A percentile compares a stretch with the other conserved stretches of the same genome.
Evolutionary conservation across 2,797 vertebrate species (phyloP).

Genomic region (Lindbergichthys nudifrons): DNA sequence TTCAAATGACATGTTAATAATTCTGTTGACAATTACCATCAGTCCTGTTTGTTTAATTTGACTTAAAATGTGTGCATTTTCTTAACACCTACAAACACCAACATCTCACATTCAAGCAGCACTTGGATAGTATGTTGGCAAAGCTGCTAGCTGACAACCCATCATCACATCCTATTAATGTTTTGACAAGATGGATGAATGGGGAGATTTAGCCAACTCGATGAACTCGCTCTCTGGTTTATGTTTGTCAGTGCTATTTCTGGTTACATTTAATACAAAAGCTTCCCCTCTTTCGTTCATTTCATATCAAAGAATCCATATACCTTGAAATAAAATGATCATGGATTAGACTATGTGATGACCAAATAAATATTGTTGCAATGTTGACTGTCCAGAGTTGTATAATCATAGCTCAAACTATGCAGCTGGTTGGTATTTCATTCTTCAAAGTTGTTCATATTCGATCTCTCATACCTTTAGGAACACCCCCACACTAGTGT

Average conservation of each 20-base stretch:
- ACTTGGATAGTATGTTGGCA: conserved; percentile 44
- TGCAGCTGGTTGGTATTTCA: not conserved
- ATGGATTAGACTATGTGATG: not conserved
- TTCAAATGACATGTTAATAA: not conserved
- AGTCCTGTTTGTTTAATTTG: conserved; percentile 14
- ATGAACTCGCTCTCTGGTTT: conserved; percentile 20
- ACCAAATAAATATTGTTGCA: not conserved
- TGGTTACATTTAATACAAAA: conserved; percentile 13
- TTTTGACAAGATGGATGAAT: conserved; percentile 58
- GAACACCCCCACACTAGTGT: not conserved
- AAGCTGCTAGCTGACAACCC: conserved; percentile 46
- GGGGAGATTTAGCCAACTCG: conserved; percentile 41
- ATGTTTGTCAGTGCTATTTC: not conserved
- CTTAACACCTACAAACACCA: conserved; percentile 1
- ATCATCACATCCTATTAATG: conserved; percentile 56
- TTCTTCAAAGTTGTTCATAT: not conserved
- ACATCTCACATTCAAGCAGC: conserved; percentile 14
- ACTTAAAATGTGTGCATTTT: conserved; percentile 15
- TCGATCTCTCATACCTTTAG: not conserved
- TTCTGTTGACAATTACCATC: not conserved
- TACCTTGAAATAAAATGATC: not conserved
- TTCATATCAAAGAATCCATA: not conserved
- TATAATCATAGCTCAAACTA: not conserved
- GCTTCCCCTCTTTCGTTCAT: not conserved
- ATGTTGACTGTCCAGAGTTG: conserved; percentile 2